Conservation (phyloP, 2,888 invertebrate species). For the Sminthurides aquaticus region DNA sequence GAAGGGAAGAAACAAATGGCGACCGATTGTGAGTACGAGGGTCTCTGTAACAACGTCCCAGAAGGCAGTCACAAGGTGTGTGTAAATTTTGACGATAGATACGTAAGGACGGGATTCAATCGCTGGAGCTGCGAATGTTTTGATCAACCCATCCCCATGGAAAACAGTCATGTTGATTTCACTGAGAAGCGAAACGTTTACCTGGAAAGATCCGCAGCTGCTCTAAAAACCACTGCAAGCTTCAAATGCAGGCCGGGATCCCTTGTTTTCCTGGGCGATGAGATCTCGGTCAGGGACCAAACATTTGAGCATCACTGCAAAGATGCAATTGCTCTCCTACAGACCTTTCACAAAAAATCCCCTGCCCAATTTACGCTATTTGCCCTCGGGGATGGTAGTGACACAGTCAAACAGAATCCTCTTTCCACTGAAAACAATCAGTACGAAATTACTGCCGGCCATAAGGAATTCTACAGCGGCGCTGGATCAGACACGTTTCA, state of each 20-base stretch:
- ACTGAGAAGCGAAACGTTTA: neutral
- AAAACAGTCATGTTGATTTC: neutral
- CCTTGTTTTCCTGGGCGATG: neutral
- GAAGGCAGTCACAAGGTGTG: too few relatives aligned
- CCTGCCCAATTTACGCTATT: neutral
- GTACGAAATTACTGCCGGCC: neutral
- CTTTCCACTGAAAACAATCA: neutral
- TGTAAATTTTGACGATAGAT: too few relatives aligned
- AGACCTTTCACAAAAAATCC: neutral
- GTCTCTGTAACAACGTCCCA: too few relatives aligned
- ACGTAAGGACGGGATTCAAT: too few relatives aligned
- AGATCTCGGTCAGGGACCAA: neutral
- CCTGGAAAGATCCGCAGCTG: neutral
- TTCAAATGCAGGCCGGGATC: neutral
- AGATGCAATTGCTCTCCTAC: neutral
- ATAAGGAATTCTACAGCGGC: neutral
- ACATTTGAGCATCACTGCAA: neutral
- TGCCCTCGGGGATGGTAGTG: neutral
- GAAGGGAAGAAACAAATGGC: too few relatives aligned
- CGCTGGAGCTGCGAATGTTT: too few relatives aligned
- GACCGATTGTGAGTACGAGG: too few relatives aligned
- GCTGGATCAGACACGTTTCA: neutral
- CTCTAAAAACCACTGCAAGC: neutral
- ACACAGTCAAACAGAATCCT: neutral
- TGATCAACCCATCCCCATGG: too few relatives aligned